Conservation (phyloP, 2,888 invertebrate species). For the Linyphia triangularis region DNA sequence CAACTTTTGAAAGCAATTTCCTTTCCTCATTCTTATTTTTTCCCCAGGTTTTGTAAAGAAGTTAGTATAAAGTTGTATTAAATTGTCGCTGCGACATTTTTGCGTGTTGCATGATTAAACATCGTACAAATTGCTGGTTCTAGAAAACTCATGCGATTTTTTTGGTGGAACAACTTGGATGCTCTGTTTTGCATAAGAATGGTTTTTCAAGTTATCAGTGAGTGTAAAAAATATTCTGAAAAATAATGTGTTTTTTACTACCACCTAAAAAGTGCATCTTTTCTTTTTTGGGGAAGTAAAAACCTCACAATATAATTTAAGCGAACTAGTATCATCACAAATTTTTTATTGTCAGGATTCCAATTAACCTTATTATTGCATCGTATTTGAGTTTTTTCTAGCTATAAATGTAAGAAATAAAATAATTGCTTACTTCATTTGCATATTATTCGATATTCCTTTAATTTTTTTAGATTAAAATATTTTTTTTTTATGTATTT, state of each 20-base stretch:
- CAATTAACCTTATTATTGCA: too few relatives aligned
- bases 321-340: too few relatives aligned
- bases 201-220: background rate
- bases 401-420: too few relatives aligned
- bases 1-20: slow-evolving; percentile 49
- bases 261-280: background rate
- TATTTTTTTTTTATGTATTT: too few relatives aligned
- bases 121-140: slow-evolving; percentile 12
- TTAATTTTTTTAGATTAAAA: too few relatives aligned
- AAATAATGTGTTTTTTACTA: background rate
- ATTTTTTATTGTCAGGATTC: too few relatives aligned
- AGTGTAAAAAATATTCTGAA: background rate
- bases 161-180: background rate
- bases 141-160: background rate
- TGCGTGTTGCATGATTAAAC: slow-evolving; percentile 48
- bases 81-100: slow-evolving; percentile 22
- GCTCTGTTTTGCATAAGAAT: slow-evolving; percentile 20
- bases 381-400: too few relatives aligned
- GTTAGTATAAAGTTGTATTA: slow-evolving; percentile 38
- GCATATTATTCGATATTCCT: too few relatives aligned
- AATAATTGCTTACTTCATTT: too few relatives aligned
- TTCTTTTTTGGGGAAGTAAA: too few relatives aligned
- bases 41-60: background rate
- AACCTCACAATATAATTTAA: too few relatives aligned
- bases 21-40: slow-evolving; percentile 1